Evolutionary conservation across 2,888 invertebrate genomes (phyloP).

Genomic region (Ceramica pisi): DNA sequence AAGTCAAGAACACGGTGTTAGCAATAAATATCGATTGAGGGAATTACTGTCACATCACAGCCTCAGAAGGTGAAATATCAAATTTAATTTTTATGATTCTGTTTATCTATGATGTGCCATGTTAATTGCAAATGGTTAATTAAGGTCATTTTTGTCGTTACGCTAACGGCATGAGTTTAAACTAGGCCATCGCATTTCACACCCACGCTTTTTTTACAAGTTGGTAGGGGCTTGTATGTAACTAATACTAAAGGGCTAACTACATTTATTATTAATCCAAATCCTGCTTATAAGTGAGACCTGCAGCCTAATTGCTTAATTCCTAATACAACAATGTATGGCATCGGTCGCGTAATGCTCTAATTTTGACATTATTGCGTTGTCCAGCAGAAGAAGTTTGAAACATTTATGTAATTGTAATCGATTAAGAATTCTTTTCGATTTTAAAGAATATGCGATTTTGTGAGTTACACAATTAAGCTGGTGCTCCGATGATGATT

Average conservation of each 20-base stretch:
- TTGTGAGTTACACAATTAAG: too few species aligned
- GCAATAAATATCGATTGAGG: conserved; percentile 10
- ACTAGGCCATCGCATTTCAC: conserved; percentile 5
- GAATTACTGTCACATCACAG: conserved; percentile 4
- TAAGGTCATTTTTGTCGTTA: conserved; percentile 7
- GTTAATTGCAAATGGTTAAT: conserved; percentile 8
- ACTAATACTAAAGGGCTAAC: too few species aligned
- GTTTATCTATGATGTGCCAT: not conserved
- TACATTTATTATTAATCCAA: not conserved
- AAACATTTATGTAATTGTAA: not conserved
- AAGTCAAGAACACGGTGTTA: conserved; percentile 24
- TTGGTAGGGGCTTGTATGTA: not conserved
- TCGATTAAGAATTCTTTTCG: not conserved
- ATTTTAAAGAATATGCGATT: too few species aligned
- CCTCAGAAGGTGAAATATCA: conserved; percentile 27
- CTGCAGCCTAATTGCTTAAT: too few species aligned
- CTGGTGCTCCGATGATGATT: too few species aligned
- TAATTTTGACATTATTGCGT: not conserved
- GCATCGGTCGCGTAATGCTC: too few species aligned
- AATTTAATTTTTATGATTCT: conserved; percentile 10
- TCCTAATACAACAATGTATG: too few species aligned
- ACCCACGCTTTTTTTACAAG: not conserved
- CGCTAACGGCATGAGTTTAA: not conserved
- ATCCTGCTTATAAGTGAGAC: not conserved
- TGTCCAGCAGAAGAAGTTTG: not conserved